Percentiles rank a stretch among this genome's conserved stretches.
Evolutionary conservation across 2,113 vertebrate genomes (phyloP).

Genomic region (Indicator maculatus): DNA sequence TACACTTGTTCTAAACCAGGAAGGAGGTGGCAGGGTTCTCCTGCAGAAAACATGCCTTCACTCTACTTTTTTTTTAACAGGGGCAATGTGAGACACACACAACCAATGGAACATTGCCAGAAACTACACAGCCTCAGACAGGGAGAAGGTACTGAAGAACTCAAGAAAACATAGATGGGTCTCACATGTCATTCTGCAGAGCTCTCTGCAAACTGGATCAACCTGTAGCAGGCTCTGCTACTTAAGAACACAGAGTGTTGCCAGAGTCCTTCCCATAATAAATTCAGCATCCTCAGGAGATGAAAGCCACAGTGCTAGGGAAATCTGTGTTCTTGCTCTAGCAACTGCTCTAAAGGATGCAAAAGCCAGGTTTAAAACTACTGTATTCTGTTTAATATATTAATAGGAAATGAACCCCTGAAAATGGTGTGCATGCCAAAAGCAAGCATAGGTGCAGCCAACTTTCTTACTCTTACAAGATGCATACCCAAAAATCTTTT

Average conservation of each 20-base stretch:
- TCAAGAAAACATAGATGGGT: background rate
- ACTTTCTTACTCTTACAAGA: conserved; percentile 44
- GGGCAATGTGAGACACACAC: background rate
- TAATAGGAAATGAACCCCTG: conserved; percentile 51
- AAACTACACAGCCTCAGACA: background rate
- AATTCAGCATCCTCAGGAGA: conserved; percentile 13
- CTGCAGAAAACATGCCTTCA: background rate
- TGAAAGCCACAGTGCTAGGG: background rate
- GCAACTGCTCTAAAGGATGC: conserved; percentile 11
- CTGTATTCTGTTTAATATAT: conserved; percentile 57
- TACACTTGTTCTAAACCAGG: background rate
- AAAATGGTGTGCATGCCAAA: conserved; percentile 36
- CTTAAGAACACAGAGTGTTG: background rate
- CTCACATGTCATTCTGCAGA: background rate
- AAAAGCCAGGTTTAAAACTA: conserved; percentile 43
- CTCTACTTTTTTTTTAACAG: background rate
- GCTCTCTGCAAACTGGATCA: background rate
- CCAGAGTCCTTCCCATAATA: background rate
- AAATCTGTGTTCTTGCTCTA: conserved; percentile 9
- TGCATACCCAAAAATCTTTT: conserved; percentile 51
- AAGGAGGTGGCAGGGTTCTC: background rate
- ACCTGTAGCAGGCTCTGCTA: background rate
- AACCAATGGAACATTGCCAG: background rate
- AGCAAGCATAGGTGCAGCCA: conserved; percentile 48
- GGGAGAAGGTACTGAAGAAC: background rate